Evolutionary conservation across 2,797 vertebrate species (phyloP).

Genomic region (Tiaroga cobitis): DNA sequence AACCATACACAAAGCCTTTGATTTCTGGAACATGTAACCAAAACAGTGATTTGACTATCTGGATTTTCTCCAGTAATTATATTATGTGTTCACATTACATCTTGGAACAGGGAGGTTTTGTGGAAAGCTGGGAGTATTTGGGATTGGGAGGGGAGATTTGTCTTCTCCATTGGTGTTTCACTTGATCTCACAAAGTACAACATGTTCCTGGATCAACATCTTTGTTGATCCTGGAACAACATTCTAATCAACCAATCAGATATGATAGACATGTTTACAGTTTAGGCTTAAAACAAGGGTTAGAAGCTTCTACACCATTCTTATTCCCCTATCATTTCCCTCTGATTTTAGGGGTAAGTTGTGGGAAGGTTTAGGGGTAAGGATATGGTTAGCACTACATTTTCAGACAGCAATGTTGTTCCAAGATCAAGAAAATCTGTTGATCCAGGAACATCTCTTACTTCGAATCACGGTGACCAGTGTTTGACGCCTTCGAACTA

Average conservation of each 20-base stretch:
- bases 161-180: background rate
- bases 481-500: background rate
- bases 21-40: conserved; percentile 11
- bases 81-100: background rate
- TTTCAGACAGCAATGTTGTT: background rate
- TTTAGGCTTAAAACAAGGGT: background rate
- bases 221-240: background rate
- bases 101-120: background rate
- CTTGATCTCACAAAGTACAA: background rate
- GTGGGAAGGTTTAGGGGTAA: background rate
- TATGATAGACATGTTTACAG: background rate
- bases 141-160: conserved; percentile 13
- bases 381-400: background rate
- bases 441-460: background rate
- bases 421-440: background rate
- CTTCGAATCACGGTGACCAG: background rate
- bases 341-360: background rate
- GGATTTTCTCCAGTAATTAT: background rate
- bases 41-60: conserved; percentile 6
- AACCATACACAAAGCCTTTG: background rate
- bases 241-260: background rate
- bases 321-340: background rate
- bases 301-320: background rate
- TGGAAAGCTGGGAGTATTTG: background rate
- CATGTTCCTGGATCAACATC: background rate